Evolutionary conservation across 1,140 invertebrate species (phyloP).

Genomic region (Musca vetustissima): DNA sequence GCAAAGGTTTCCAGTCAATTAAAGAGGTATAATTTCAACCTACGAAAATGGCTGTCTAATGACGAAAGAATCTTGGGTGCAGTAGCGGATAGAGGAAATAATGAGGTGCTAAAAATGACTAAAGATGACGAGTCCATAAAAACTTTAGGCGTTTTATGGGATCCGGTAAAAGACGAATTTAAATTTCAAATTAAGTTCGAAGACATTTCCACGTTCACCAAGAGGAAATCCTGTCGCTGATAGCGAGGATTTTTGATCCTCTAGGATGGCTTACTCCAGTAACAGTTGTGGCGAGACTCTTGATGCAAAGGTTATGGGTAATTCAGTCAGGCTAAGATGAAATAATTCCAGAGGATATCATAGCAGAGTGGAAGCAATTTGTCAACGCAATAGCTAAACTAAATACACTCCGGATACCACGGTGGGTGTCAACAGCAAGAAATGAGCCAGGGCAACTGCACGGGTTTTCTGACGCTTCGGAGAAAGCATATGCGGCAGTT

Average conservation of each 20-base stretch:
- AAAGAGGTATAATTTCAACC: too few species aligned
- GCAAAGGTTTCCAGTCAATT: too few species aligned
- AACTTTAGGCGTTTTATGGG: too few species aligned
- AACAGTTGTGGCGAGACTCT: slow-evolving; percentile 46
- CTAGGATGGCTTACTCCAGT: slow-evolving; percentile 51
- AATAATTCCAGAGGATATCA: slow-evolving; percentile 34
- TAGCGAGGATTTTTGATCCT: slow-evolving; percentile 55
- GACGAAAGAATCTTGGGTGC: too few species aligned
- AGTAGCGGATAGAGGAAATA: too few species aligned
- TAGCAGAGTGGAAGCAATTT: slow-evolving; percentile 32
- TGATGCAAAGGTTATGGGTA: slow-evolving; percentile 54
- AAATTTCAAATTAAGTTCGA: slow-evolving; percentile 24
- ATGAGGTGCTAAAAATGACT: too few species aligned
- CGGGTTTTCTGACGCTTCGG: slow-evolving; percentile 25
- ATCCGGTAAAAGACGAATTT: slow-evolving; percentile 31
- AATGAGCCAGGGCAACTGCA: not conserved
- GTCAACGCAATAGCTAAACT: not conserved
- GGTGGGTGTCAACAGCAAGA: not conserved
- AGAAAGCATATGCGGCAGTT: slow-evolving; percentile 22
- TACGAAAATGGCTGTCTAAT: too few species aligned
- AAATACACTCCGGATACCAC: not conserved
- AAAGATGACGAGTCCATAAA: too few species aligned
- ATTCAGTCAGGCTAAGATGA: slow-evolving; percentile 56
- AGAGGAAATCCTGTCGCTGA: slow-evolving; percentile 45
- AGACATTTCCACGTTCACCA: slow-evolving; percentile 29